These are phyloP conservation scores for Epizoanthus rinbou DNA, from an alignment of 92 coral and sea anemone species.

Conservation along the genomic window DNA sequence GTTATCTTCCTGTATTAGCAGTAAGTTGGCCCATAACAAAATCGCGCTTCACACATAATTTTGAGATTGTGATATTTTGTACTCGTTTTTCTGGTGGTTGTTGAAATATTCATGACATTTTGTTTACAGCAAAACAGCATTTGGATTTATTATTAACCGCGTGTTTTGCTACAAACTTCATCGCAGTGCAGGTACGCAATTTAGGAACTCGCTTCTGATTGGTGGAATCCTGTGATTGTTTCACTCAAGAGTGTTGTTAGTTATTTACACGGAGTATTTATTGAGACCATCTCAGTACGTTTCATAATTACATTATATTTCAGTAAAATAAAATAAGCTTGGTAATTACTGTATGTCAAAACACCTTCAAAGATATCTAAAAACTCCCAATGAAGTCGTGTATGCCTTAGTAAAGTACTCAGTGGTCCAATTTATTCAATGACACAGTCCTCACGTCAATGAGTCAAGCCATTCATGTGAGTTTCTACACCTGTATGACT, in stretches of 20 bases:
- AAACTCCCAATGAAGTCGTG: no score
- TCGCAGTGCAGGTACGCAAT: conserved; percentile 15
- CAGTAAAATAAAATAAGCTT: neutral
- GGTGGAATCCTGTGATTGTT: conserved; percentile 9
- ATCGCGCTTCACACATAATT: conserved; percentile 1
- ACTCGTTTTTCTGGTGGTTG: conserved; percentile 40
- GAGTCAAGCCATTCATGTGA: conserved; percentile 21
- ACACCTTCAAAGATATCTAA: neutral
- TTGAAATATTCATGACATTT: conserved; percentile 30
- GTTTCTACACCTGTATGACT: conserved; percentile 16
- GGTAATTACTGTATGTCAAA: neutral
- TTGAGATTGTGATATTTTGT: conserved; percentile 21
- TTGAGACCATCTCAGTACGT: neutral
- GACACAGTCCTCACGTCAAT: conserved; percentile 38
- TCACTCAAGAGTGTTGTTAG: neutral
- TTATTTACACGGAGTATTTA: neutral
- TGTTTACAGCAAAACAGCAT: conserved; percentile 20
- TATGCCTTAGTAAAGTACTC: neutral
- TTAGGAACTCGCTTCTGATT: conserved; percentile 14
- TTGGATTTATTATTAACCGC: conserved; percentile 16
- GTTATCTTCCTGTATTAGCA: conserved; percentile 10
- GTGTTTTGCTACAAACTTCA: conserved; percentile 12
- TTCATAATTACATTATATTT: neutral
- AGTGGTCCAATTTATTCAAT: conserved; percentile 20
- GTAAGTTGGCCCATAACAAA: conserved; percentile 11